phyloP scores from a whole-genome alignment of 2,797 vertebrate genomes.

The Tokudaia muenninki region DNA sequence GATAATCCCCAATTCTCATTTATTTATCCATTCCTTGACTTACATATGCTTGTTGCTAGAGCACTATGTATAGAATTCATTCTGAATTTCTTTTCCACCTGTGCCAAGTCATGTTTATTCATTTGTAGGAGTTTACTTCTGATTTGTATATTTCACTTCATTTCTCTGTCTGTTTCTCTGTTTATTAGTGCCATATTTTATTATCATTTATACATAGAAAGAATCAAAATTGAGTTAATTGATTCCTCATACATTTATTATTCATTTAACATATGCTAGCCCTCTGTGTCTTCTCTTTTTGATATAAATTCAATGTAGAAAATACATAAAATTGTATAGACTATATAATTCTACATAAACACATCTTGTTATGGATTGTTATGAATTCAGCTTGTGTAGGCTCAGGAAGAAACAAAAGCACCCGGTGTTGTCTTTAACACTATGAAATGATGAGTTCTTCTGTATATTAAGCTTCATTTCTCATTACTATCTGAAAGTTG shows the following conservation, averaged over 20 bases:
- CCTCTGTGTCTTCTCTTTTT: background rate
- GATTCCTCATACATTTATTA: background rate
- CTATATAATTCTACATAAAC: background rate
- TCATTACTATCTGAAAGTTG: too few relatives aligned
- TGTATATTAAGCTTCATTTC: too few relatives aligned
- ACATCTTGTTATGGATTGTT: too few relatives aligned
- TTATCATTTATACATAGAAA: background rate
- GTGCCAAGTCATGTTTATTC: background rate
- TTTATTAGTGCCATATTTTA: background rate
- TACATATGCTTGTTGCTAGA: background rate
- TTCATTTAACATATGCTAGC: background rate
- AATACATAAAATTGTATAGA: background rate
- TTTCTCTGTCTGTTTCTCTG: background rate
- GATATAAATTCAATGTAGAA: background rate
- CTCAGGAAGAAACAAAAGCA: too few relatives aligned
- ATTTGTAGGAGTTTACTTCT: background rate
- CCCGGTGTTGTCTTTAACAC: too few relatives aligned
- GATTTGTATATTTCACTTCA: background rate
- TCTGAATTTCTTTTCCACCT: background rate
- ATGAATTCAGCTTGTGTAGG: too few relatives aligned
- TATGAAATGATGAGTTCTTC: too few relatives aligned
- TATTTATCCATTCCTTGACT: background rate
- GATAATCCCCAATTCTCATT: background rate
- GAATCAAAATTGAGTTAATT: background rate
- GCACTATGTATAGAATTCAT: background rate